These are phyloP conservation scores for Drosophila aff. DNA, from an alignment of 1,140 invertebrate species.

Conservation along the genomic window DNA sequence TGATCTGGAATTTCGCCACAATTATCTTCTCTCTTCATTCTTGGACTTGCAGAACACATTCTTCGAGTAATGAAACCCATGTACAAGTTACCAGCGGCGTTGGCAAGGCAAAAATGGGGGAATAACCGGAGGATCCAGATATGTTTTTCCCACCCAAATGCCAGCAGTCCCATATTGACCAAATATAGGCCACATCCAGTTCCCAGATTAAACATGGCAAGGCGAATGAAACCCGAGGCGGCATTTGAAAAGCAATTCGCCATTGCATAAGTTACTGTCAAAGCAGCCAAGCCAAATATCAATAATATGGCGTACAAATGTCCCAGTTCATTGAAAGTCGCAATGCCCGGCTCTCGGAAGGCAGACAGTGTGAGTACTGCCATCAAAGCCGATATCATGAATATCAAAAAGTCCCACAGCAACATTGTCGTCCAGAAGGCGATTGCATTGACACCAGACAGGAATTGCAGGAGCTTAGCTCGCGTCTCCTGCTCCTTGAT, in stretches of 20 bases:
- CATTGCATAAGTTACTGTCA: slow-evolving; percentile 87
- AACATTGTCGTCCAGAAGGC: slow-evolving; percentile 90
- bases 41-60: not conserved
- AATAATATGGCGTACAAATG: slow-evolving; percentile 85
- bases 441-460: slow-evolving; percentile 90
- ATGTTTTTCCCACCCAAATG: slow-evolving; percentile 86
- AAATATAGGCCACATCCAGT: slow-evolving; percentile 84
- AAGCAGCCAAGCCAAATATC: slow-evolving; percentile 86
- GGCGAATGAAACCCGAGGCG: slow-evolving; percentile 90
- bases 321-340: slow-evolving; percentile 83
- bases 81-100: slow-evolving; percentile 9
- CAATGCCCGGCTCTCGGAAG: slow-evolving; percentile 87
- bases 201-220: slow-evolving; percentile 87
- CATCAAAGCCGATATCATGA: slow-evolving; percentile 86
- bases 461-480: slow-evolving; percentile 87
- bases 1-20: slow-evolving; percentile 60
- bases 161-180: slow-evolving; percentile 86
- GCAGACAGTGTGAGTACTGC: slow-evolving; percentile 86
- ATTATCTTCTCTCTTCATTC: too few relatives aligned
- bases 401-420: slow-evolving; percentile 90
- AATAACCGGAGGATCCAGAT: slow-evolving; percentile 88
- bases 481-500: slow-evolving; percentile 86
- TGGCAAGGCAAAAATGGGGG: slow-evolving; percentile 90
- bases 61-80: slow-evolving; percentile 5
- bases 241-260: slow-evolving; percentile 86